Conservation (phyloP, 2,888 invertebrate species). For the Mythimna ferrago region DNA sequence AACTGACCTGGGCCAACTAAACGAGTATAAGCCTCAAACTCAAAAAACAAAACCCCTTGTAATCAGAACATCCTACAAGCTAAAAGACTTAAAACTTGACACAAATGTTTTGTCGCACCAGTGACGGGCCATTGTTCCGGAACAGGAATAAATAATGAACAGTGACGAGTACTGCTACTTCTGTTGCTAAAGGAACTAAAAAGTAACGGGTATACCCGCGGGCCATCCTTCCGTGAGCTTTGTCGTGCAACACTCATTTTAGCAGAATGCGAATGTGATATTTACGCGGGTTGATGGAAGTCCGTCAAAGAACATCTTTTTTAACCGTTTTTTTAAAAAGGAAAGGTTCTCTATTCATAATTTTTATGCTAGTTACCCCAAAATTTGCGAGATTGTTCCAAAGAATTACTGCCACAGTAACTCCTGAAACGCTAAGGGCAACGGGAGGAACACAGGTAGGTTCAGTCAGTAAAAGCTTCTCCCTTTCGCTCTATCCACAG, state of each 20-base stretch:
- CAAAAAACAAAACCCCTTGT: too few relatives aligned
- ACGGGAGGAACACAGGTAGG: too few relatives aligned
- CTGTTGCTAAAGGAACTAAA: conserved; percentile 51
- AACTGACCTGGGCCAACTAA: too few relatives aligned
- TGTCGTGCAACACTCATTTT: conserved; percentile 45
- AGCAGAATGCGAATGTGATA: conserved; percentile 40
- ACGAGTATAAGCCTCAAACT: too few relatives aligned
- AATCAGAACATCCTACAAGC: conserved; percentile 14
- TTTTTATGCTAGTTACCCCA: too few relatives aligned
- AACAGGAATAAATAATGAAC: conserved; percentile 64
- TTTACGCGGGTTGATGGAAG: conserved; percentile 12
- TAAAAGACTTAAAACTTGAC: conserved; percentile 49
- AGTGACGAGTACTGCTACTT: conserved; percentile 45
- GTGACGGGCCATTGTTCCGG: conserved; percentile 54
- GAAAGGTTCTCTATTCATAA: too few relatives aligned
- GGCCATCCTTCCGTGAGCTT: conserved; percentile 45
- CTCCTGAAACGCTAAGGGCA: too few relatives aligned
- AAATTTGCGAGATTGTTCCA: too few relatives aligned
- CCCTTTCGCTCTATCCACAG: too few relatives aligned
- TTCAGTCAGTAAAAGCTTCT: too few relatives aligned
- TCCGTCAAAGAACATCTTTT: conserved; percentile 11
- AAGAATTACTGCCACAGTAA: too few relatives aligned
- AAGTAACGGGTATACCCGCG: conserved; percentile 53
- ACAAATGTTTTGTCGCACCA: conserved; percentile 61
- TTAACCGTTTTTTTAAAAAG: conserved; percentile 11